phyloP scores from a whole-genome alignment of 2,888 invertebrate genomes.

The Tetragnatha montana region DNA sequence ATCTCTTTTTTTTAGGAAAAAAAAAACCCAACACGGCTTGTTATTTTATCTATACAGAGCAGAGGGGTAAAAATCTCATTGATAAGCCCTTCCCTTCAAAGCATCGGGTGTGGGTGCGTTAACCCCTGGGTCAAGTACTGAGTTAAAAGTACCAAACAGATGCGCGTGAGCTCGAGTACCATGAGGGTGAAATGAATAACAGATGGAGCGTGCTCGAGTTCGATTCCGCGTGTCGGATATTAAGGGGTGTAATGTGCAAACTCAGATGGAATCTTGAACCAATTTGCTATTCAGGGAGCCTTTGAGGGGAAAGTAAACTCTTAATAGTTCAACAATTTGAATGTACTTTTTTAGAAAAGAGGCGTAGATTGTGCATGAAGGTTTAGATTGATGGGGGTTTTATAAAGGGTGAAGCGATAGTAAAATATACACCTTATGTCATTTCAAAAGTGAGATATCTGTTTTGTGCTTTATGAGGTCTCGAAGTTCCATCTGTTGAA shows the following conservation, averaged over 20 bases:
- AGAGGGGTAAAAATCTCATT: constrained; percentile 3
- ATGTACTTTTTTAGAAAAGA: not conserved
- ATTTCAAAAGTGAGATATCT: no score
- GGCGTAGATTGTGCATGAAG: not conserved
- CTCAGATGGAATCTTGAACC: constrained; percentile 17
- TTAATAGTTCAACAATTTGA: not conserved
- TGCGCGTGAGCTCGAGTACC: constrained; percentile 39
- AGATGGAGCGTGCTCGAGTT: constrained; percentile 21
- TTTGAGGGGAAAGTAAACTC: not conserved
- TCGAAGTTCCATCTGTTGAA: not conserved
- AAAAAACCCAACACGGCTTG: not conserved
- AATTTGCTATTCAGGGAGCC: constrained; percentile 4
- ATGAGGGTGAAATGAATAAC: constrained; percentile 30
- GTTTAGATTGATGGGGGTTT: not conserved
- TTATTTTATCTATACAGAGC: not conserved
- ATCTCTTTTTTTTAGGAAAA: not conserved
- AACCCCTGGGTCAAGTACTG: constrained; percentile 54
- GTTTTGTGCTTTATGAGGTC: not conserved
- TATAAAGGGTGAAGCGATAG: not conserved
- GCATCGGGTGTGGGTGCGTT: constrained; percentile 49
- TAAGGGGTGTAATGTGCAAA: constrained; percentile 6
- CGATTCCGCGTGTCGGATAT: constrained; percentile 13
- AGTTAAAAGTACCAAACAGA: constrained; percentile 46
- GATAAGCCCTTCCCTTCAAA: constrained; percentile 41
- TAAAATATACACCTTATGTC: not conserved